Evolutionary conservation across 2,888 invertebrate genomes (phyloP).

Genomic region (Temnothorax ravouxi): DNA sequence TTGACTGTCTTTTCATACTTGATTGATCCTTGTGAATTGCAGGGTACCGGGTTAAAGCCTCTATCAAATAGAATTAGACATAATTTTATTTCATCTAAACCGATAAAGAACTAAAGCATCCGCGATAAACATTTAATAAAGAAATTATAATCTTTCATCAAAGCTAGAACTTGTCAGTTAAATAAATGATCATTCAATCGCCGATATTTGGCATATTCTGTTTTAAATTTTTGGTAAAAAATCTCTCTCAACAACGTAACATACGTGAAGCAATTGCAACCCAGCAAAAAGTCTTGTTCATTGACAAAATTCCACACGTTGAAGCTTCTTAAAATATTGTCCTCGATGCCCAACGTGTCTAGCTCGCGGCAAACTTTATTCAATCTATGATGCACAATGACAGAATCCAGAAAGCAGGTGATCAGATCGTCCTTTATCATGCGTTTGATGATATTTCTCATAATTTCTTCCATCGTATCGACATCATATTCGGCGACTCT

Average conservation of each 20-base stretch:
- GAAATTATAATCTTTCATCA: neutral
- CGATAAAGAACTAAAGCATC: neutral
- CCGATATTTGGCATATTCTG: neutral
- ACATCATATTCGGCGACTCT: constrained; percentile 53
- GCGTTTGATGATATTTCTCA: constrained; percentile 69
- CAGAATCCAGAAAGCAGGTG: constrained; percentile 76
- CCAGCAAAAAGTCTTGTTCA: constrained; percentile 76
- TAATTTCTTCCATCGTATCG: constrained; percentile 47
- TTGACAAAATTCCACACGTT: constrained; percentile 75
- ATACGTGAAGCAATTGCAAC: constrained; percentile 39
- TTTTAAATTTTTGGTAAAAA: neutral
- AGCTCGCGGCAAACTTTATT: constrained; percentile 75
- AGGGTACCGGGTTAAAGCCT: neutral
- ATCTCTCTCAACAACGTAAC: neutral
- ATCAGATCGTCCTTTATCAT: constrained; percentile 74
- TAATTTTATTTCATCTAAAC: neutral
- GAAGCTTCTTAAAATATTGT: constrained; percentile 68
- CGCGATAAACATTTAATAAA: neutral
- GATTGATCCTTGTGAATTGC: neutral
- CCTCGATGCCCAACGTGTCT: constrained; percentile 71
- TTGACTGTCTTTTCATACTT: neutral
- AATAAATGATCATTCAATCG: neutral
- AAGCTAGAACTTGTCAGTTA: neutral
- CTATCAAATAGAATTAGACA: neutral
- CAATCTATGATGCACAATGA: constrained; percentile 76